Base-by-base conservation (phyloP, 2,888 invertebrate genomes). In the Eurois occulta region DNA sequence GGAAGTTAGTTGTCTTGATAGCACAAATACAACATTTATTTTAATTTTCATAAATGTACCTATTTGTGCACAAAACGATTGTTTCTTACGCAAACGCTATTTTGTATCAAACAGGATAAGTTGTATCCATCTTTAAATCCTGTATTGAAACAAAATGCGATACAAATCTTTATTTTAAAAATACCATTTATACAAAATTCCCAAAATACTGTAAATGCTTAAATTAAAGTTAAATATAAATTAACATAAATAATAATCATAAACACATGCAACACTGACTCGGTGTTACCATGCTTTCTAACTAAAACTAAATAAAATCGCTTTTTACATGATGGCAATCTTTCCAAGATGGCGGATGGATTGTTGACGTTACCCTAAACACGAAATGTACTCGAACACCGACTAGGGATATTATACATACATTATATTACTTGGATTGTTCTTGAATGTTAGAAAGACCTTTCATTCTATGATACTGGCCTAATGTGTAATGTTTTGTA, bases 261-360 rank as follows among this genome's bases (percentile, higher is more conserved):
- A 67, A 75, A 69, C 38, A 67, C 78, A 69, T 72, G 78, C 28
- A 72, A 81, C 77, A 70, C 35, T 48, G 71, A 72, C 60, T 74
- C 74, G 65, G 66, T 69, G 76, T 64, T 76, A 41, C 58, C 74
- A 74, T 71, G 78, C 62, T 62, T 38, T 74, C 46, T 66, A 55
- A 75, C 13, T 80, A 81, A 78, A 77, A 78, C 72, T 86, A 84
- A 77, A 77, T 86, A 80, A 80, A 77, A 78, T 84, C 81, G 21
- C 76, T 82, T 77, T 80, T 60, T 83, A 88, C 83, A 82, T 75
- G 69, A 92, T 92, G 92, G 92, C 92, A 81, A 62, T 72, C 77
- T 28, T 77, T 88, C 85, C 89, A 89, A 86, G 87, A 93, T 93
- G 93, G 93, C 93, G 88, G 91, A 91, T 89, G 92, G 92, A 90